These are phyloP conservation scores for Muscina levida DNA, from an alignment of 2,888 invertebrate genomes.

Conservation along the genomic window DNA sequence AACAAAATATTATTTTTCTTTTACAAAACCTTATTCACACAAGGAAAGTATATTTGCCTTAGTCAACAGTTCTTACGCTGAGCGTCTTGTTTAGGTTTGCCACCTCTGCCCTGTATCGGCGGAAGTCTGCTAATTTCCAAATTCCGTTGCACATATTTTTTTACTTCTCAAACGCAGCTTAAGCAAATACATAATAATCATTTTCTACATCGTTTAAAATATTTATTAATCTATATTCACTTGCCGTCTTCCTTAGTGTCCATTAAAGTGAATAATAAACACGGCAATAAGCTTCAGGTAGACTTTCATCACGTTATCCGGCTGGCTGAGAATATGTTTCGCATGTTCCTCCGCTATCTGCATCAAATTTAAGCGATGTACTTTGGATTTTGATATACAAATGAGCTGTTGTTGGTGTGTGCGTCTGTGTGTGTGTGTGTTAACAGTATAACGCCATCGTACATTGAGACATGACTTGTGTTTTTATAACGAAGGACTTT, in stretches of 20 bases:
- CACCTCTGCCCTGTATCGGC: neutral
- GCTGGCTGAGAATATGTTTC: too few species aligned
- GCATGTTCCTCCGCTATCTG: too few species aligned
- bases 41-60: too few species aligned
- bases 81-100: too few species aligned
- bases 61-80: too few species aligned
- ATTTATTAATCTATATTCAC: slow-evolving; percentile 12
- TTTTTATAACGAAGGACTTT: slow-evolving; percentile 1
- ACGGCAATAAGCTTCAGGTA: slow-evolving; percentile 17
- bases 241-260: slow-evolving; percentile 18
- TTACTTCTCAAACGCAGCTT: neutral
- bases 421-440: slow-evolving; percentile 10
- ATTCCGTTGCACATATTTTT: neutral
- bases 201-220: neutral
- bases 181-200: neutral
- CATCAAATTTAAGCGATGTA: too few species aligned
- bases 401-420: too few species aligned
- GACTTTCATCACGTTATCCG: too few species aligned
- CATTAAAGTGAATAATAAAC: slow-evolving; percentile 19
- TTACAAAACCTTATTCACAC: too few species aligned
- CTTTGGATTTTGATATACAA: too few species aligned
- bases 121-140: neutral
- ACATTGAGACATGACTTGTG: neutral
- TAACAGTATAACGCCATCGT: neutral
- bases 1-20: too few species aligned